Percentiles rank a stretch among this genome's conserved stretches.
phyloP scores from a whole-genome alignment of 2,113 vertebrate species.

The Oryzias melastigma region DNA sequence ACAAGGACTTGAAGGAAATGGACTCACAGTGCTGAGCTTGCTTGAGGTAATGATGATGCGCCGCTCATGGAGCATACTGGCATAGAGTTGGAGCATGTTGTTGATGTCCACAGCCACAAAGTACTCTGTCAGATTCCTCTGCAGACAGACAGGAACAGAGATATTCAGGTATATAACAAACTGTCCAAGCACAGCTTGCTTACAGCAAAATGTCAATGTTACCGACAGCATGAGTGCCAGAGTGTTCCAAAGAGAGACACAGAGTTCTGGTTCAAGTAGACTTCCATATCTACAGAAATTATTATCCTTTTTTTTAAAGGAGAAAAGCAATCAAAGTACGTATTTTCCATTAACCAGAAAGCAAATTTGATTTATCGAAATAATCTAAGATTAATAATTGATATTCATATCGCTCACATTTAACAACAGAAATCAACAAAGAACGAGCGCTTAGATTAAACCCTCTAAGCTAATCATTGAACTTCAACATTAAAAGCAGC shows the following conservation, averaged over 20 bases:
- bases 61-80: constrained; percentile 95
- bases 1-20: constrained; percentile 29
- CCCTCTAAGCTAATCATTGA: constrained; percentile 37
- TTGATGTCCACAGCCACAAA: constrained; percentile 97
- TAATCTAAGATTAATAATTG: background rate
- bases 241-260: constrained; percentile 28
- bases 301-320: constrained; percentile 10
- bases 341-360: background rate
- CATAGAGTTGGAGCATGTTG: constrained; percentile 97
- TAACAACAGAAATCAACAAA: constrained; percentile 41
- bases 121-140: constrained; percentile 99
- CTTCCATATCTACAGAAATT: constrained; percentile 2
- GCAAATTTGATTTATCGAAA: background rate
- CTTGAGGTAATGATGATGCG: constrained; percentile 94
- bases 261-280: constrained; percentile 6
- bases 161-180: constrained; percentile 55
- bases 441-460: constrained; percentile 32
- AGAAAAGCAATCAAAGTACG: background rate
- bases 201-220: constrained; percentile 31
- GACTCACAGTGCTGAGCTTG: constrained; percentile 99
- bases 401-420: constrained; percentile 26
- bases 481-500: constrained; percentile 51
- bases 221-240: constrained; percentile 28
- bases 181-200: constrained; percentile 39
- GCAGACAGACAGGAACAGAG: constrained; percentile 63